Conservation (phyloP, 2,888 invertebrate genomes). For the Eupithecia vulgata region DNA sequence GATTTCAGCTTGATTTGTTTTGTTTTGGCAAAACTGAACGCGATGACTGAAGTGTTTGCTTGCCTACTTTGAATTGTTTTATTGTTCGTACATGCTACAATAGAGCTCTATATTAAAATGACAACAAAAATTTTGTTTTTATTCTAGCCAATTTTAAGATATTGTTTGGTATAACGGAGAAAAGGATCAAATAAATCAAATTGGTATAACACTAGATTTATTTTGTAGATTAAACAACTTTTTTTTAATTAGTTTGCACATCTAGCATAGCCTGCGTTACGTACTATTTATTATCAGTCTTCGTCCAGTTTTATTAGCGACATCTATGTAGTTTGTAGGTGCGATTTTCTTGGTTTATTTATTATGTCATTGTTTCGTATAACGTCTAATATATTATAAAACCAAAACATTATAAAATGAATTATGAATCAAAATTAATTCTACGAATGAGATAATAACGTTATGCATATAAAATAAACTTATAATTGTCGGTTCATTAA, state of each 20-base stretch:
- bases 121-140: neutral
- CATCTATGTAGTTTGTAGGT: no score
- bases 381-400: neutral
- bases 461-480: no score
- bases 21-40: constrained; percentile 59
- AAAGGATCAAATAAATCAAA: neutral
- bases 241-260: neutral
- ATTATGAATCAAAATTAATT: neutral
- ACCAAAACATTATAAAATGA: neutral
- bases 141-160: neutral
- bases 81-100: constrained; percentile 43
- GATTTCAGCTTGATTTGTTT: constrained; percentile 61
- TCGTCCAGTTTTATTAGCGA: neutral
- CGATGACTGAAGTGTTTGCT: constrained; percentile 49
- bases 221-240: neutral
- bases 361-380: neutral
- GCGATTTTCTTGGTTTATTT: neutral
- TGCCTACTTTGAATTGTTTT: constrained; percentile 51
- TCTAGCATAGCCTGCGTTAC: neutral
- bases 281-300: neutral
- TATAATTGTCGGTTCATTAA: no score
- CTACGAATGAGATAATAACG: no score
- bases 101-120: constrained; percentile 35
- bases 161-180: neutral
- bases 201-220: neutral